Evolutionary conservation across 2,113 vertebrate genomes (phyloP), one percentile per base, ranked within the genome.

Genomic region (Pygoscelis adeliae): DNA sequence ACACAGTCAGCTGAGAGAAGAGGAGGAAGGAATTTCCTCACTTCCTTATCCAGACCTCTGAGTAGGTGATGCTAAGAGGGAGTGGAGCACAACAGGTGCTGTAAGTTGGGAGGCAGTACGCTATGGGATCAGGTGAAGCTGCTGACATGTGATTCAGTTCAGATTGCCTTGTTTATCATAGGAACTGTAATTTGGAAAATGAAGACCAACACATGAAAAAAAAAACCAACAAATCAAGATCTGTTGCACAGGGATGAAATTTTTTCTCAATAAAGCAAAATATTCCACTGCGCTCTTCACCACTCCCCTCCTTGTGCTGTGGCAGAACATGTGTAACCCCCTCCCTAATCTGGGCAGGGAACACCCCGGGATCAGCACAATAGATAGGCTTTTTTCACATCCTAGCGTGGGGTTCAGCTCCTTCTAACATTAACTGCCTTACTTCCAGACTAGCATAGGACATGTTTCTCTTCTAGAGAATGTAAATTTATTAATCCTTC

Each of bases 1-100:
- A 88, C 7, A 26, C 22, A 50, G 40, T 70, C 69, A 92, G 58
- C 94, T 97, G 70, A 49, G 34, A 92, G 89, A 79, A 93, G 88
- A 94, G 90, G 79, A 90, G 78, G 76, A 92, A 94, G 65, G 50
- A 92, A 94, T 97, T 82, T 96, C 38, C 56, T 91, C 66, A 78
- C 55, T 87, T 89, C 94, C 84, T 86, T 87, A 72, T 93, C 53
- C 81, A 80, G 76, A 72, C n/a, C 30, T 93, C 53, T 88, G 82
- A 91, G 89, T 83, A 96, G 67, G n/a, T 94, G 59, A 90, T 62
- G 49, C 38, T 77, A 69, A 65, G 84, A 58, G 42, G 66, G 70
- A 59, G 30, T 59, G 62, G 26, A 85, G 59, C 17, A 66, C 40
- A 89, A 76, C 83, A 79, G 82, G 38, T 91, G 19, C 56, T 62